Evolutionary conservation across 2,888 invertebrate genomes (phyloP).

Genomic region (Alentia gelatinosa): DNA sequence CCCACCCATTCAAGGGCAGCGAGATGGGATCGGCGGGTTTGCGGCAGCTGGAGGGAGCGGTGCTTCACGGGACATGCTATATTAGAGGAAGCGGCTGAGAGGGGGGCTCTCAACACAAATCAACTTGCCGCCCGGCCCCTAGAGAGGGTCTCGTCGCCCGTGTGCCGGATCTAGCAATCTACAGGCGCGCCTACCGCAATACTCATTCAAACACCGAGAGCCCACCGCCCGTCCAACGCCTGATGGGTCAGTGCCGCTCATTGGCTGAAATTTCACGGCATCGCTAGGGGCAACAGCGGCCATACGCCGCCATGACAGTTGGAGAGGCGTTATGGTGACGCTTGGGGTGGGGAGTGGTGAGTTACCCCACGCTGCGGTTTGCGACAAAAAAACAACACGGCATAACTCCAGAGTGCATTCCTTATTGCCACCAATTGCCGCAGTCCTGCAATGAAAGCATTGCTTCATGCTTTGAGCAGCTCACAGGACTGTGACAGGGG

Average conservation of each 20-base stretch:
- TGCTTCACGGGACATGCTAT: neutral
- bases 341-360: too few species aligned
- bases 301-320: too few species aligned
- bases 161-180: neutral
- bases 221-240: neutral
- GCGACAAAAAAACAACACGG: too few species aligned
- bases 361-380: too few species aligned
- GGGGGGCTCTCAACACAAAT: slow-evolving; percentile 3
- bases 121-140: neutral
- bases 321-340: too few species aligned
- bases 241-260: neutral
- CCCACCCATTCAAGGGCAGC: too few species aligned
- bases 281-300: neutral
- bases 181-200: neutral
- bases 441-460: too few species aligned
- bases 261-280: slow-evolving; percentile 2
- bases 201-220: neutral
- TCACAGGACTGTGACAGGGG: too few species aligned
- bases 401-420: too few species aligned
- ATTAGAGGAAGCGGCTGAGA: neutral
- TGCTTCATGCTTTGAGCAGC: too few species aligned
- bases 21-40: too few species aligned
- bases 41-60: neutral
- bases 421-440: too few species aligned
- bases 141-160: neutral